Evolutionary conservation across 2,888 invertebrate genomes (phyloP), one percentile per base, ranked within the genome.

Genomic region (Aspidapion aeneum): DNA sequence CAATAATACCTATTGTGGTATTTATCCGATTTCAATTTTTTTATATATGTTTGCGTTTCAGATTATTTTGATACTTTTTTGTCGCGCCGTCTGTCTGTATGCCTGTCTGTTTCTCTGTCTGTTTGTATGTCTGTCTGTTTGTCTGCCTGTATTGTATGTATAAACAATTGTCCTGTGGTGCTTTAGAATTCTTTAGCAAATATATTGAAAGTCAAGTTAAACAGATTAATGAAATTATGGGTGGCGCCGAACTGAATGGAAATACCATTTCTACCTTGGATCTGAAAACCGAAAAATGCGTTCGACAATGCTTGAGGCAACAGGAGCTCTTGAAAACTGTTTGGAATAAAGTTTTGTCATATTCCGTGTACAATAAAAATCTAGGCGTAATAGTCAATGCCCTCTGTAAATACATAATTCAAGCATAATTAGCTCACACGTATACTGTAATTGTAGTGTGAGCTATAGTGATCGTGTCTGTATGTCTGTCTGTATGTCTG

Each of bases 261-360:
- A 56, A 62, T 21, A 81, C 84, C 48, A 82, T 87, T 55, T 85
- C 84, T 60, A 80, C 84, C 64, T 75, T 90, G 56, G 82, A 86
- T n/a, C 81, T 83, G 0, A 83, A 83, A 60, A 86, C 87, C 0
- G 87, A 92, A 74, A 87, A 89, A 70, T 85, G 88, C n/a, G 79
- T 96, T 35, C 84, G 92, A 7, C 94, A 95, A 78, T 93, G 94
- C 73, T 80, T 95, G 58, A 84, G 94, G 55, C 95, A 95, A 77
- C 82, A 96, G 70, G 90, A 92, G 72, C 82, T 94, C 60, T 79
- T 97, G 16, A 90, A 90, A 80, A 91, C 91, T 65, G 93, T 96
- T 7, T 97, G 96, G 96, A 85, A 88, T 64, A 89, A 90, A 71
- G 90, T 96, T 5, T 84, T 97, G 61, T 92, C 95, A 0, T 79